Conservation (phyloP, 1,140 invertebrate species). For the Tetramorium parvispinum region DNA sequence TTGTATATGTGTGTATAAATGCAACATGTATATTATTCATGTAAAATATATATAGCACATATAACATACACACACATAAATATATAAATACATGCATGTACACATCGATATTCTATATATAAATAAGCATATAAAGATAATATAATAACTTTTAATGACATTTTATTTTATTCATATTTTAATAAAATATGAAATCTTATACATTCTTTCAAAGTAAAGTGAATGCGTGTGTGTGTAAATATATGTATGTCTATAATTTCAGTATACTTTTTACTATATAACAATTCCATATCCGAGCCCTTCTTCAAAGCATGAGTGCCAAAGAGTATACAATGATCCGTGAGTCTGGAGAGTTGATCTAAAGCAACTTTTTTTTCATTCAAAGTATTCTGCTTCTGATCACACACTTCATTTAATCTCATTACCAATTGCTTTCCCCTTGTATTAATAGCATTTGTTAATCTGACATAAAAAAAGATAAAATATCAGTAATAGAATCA, state of each 20-base stretch:
- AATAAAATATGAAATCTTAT: no score
- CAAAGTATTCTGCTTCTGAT: conserved; percentile 92
- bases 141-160: no score
- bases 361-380: conserved; percentile 93
- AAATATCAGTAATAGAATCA: conserved; percentile 7
- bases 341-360: conserved; percentile 91
- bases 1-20: not conserved
- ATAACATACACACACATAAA: no score
- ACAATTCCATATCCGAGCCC: conserved; percentile 93
- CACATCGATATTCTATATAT: no score
- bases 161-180: no score
- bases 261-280: conserved; percentile 93
- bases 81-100: no score
- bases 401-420: conserved; percentile 93
- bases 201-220: no score
- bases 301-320: conserved; percentile 91
- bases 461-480: conserved; percentile 83
- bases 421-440: conserved; percentile 93
- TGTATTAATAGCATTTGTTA: conserved; percentile 93
- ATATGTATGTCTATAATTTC: not conserved
- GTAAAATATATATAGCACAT: no score
- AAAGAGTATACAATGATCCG: conserved; percentile 95
- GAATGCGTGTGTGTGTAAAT: not conserved
- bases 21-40: no score
- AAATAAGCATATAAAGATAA: no score